phyloP scores from a whole-genome alignment of 1,140 invertebrate species.

The Triops cancriformis region DNA sequence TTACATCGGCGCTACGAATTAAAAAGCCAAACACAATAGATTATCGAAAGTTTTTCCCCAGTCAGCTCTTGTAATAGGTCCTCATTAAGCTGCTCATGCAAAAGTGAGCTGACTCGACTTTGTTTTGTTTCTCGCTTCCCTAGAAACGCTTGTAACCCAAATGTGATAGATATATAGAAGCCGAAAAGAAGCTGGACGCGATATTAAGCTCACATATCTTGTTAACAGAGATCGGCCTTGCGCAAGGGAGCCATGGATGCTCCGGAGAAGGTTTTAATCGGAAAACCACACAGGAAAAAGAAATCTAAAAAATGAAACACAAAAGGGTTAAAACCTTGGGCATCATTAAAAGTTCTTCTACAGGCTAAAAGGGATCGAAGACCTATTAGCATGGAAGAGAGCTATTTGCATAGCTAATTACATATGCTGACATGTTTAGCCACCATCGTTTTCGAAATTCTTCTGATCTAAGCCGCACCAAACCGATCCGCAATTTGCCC shows the following conservation, averaged over 20 bases:
- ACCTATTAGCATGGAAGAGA: slow-evolving; percentile 10
- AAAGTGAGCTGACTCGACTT: neutral
- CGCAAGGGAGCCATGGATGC: neutral
- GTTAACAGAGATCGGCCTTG: neutral
- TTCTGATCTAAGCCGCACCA: neutral
- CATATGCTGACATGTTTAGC: slow-evolving; percentile 6
- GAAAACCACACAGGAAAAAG: neutral
- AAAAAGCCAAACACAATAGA: neutral
- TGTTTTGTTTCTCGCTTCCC: neutral
- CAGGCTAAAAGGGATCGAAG: neutral
- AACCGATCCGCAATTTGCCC: neutral
- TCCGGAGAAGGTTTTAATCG: neutral
- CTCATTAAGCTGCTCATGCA: neutral
- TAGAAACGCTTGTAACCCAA: neutral
- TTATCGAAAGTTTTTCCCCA: neutral
- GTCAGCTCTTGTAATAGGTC: slow-evolving; percentile 1
- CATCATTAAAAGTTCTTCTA: neutral
- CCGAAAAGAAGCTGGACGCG: neutral
- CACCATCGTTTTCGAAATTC: slow-evolving; percentile 1
- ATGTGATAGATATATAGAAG: neutral
- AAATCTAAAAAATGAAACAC: neutral
- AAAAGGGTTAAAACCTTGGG: neutral
- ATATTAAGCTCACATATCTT: slow-evolving; percentile 2
- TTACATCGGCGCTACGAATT: neutral
- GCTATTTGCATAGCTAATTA: slow-evolving; percentile 14